Evolutionary conservation across 2,888 invertebrate genomes (phyloP).

Genomic region (Stenchaetothrips biformis): DNA sequence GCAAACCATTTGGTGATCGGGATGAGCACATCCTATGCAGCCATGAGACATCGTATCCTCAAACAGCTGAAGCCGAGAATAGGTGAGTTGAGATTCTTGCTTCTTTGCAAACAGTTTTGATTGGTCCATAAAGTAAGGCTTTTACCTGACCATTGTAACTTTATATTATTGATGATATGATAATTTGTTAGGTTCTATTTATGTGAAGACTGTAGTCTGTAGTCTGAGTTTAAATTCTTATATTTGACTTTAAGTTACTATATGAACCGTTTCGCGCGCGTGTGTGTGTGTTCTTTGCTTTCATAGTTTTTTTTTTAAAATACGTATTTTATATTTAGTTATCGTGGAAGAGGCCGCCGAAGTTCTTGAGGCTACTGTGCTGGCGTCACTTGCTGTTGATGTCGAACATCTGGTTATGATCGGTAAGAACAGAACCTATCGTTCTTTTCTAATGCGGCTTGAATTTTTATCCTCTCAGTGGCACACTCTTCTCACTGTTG

Average conservation of each 20-base stretch:
- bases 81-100: neutral
- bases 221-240: no score
- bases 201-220: no score
- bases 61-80: neutral
- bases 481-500: no score
- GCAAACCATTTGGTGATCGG: neutral
- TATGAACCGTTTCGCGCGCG: no score
- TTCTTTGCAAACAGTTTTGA: neutral
- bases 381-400: neutral
- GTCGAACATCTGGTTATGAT: neutral
- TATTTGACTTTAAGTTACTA: no score
- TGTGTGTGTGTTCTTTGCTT: no score
- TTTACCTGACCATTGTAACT: no score
- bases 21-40: neutral
- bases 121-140: no score
- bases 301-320: no score
- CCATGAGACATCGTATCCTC: neutral
- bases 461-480: no score
- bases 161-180: no score
- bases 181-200: no score
- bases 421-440: neutral
- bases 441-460: neutral
- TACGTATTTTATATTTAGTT: neutral
- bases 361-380: neutral
- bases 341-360: neutral